Percentiles rank a stretch among this genome's conserved stretches.
These are phyloP conservation scores for Muscicapa striata DNA, from an alignment of 2,797 vertebrate genomes.

Conservation along the genomic window DNA sequence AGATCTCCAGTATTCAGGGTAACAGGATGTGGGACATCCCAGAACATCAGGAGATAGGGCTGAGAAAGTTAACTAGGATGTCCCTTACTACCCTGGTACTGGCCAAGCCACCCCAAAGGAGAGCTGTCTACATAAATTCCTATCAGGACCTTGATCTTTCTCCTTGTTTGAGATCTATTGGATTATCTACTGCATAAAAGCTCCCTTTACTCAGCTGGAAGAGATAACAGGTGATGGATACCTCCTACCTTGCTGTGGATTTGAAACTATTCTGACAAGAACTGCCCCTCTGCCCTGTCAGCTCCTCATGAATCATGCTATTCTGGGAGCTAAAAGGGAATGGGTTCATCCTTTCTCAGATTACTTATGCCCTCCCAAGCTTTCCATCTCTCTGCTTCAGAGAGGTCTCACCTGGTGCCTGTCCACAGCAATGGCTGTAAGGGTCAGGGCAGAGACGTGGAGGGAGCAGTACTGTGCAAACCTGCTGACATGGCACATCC, in stretches of 20 bases:
- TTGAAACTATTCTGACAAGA: not conserved
- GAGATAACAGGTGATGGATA: rapidly evolving
- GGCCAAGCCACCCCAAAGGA: not conserved
- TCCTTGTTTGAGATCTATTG: not conserved
- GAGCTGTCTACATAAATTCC: not conserved
- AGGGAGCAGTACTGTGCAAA: conserved; percentile 95
- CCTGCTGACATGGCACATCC: conserved; percentile 93
- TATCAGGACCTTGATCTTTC: not conserved
- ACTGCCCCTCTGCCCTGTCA: not conserved
- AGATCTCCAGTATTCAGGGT: not conserved
- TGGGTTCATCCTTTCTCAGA: not conserved
- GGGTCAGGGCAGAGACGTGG: conserved; percentile 90
- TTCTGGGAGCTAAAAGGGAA: not conserved
- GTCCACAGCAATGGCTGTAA: conserved; percentile 92
- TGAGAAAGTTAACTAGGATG: not conserved
- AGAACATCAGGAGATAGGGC: not conserved
- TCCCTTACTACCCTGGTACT: not conserved
- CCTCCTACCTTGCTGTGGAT: not conserved
- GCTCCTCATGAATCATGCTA: not conserved
- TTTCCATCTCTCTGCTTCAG: not conserved
- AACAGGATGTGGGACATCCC: not conserved
- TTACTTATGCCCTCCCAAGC: not conserved
- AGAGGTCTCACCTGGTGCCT: conserved; percentile 86
- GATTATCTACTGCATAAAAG: not conserved
- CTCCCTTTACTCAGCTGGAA: not conserved